phyloP scores from a whole-genome alignment of 2,888 invertebrate genomes.

The Chalcis sispes region DNA sequence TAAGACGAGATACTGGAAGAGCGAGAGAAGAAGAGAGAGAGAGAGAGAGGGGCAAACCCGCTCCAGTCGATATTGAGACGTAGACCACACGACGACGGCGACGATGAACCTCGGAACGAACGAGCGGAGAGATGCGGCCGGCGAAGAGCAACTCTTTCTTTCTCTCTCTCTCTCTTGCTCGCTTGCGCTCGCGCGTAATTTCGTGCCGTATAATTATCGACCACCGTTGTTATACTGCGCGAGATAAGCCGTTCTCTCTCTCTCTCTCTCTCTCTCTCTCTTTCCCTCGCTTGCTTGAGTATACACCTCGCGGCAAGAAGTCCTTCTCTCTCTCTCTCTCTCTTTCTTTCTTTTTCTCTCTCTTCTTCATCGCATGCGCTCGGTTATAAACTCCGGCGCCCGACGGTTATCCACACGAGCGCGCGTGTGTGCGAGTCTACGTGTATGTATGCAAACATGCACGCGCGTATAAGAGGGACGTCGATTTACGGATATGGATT shows the following conservation, averaged over 20 bases:
- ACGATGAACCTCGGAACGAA: constrained; percentile 47
- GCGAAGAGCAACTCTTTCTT: constrained; percentile 11
- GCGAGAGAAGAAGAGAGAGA: background rate
- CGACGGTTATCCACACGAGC: constrained; percentile 17
- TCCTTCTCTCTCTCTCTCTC: constrained; percentile 30
- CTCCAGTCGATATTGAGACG: constrained; percentile 69
- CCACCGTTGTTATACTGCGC: constrained; percentile 60
- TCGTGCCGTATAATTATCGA: constrained; percentile 70
- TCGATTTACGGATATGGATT: constrained; percentile 71
- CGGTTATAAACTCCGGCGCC: constrained; percentile 26
- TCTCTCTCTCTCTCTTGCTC: constrained; percentile 10
- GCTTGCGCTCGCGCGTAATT: constrained; percentile 64
- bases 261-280: constrained; percentile 21
- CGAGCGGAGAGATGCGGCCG: background rate
- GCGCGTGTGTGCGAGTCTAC: no score
- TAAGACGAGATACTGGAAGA: constrained; percentile 15
- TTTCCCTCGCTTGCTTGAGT: constrained; percentile 6
- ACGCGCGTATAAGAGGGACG: constrained; percentile 44
- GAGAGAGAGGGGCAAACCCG: constrained; percentile 16
- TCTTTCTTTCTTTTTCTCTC: background rate
- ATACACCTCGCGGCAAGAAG: constrained; percentile 4
- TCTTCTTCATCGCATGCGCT: background rate
- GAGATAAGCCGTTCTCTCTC: constrained; percentile 49
- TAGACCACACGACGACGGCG: constrained; percentile 67
- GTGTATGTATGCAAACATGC: no score